Evolutionary conservation across 2,113 vertebrate species (phyloP).

Genomic region (Sylvia atricapilla): DNA sequence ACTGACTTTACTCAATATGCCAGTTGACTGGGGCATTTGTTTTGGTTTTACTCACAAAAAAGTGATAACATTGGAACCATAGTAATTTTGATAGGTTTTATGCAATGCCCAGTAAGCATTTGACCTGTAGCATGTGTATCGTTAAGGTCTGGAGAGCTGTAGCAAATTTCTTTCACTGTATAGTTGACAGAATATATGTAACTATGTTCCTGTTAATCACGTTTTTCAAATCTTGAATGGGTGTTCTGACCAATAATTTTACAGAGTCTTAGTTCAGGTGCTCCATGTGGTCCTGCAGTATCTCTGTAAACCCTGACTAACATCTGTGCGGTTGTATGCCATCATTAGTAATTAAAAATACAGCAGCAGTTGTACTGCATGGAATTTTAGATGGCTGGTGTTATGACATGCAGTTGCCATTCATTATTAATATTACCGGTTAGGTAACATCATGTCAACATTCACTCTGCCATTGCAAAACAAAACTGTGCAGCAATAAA

Average conservation of each 20-base stretch:
- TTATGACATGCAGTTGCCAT: background rate
- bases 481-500: background rate
- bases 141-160: background rate
- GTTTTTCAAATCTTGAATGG: background rate
- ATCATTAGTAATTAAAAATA: background rate
- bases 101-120: background rate
- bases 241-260: background rate
- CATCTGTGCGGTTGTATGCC: background rate
- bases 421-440: background rate
- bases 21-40: fast-evolving
- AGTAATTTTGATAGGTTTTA: background rate
- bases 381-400: background rate
- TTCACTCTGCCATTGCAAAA: background rate
- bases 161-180: background rate
- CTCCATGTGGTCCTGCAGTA: background rate
- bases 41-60: background rate
- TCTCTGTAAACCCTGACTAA: background rate
- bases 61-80: background rate
- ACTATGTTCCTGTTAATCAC: fast-evolving
- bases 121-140: background rate
- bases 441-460: background rate
- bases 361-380: background rate
- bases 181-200: background rate
- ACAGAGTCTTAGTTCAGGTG: background rate
- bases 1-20: background rate